A percentile compares a stretch with the other conserved stretches of the same genome.
Evolutionary conservation across 2,797 vertebrate species (phyloP).

Genomic region (Tokudaia muenninki): DNA sequence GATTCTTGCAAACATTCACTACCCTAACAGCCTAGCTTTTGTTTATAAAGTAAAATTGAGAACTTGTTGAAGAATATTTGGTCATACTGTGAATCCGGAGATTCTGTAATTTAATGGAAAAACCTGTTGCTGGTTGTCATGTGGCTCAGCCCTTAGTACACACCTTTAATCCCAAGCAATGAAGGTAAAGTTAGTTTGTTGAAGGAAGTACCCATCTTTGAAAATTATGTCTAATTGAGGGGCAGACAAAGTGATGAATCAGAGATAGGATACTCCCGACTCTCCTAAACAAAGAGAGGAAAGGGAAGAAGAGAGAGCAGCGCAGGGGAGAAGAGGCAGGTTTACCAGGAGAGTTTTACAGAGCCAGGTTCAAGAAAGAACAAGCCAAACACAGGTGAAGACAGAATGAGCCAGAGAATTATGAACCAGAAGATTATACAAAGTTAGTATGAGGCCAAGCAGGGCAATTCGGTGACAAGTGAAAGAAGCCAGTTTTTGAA

Average conservation of each 20-base stretch:
- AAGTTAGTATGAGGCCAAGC: not conserved
- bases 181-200: not conserved
- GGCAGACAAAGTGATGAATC: not conserved
- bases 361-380: not conserved
- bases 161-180: not conserved
- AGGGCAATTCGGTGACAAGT: not conserved
- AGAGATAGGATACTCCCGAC: too few species aligned
- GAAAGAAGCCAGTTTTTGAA: not conserved
- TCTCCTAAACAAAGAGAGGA: not conserved
- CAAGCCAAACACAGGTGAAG: not conserved
- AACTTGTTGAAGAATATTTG: not conserved
- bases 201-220: not conserved
- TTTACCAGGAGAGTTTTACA: not conserved
- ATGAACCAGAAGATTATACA: not conserved
- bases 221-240: not conserved
- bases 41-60: slow-evolving; percentile 26
- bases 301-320: not conserved
- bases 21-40: slow-evolving; percentile 13
- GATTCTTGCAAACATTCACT: slow-evolving; percentile 6
- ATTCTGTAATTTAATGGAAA: not conserved
- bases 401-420: too few species aligned
- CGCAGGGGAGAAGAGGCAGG: not conserved
- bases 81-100: not conserved
- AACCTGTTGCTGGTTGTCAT: not conserved
- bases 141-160: not conserved